Percentiles rank a stretch among this genome's conserved stretches.
phyloP scores from a whole-genome alignment of 2,113 vertebrate species.

The Danionella cerebrum region DNA sequence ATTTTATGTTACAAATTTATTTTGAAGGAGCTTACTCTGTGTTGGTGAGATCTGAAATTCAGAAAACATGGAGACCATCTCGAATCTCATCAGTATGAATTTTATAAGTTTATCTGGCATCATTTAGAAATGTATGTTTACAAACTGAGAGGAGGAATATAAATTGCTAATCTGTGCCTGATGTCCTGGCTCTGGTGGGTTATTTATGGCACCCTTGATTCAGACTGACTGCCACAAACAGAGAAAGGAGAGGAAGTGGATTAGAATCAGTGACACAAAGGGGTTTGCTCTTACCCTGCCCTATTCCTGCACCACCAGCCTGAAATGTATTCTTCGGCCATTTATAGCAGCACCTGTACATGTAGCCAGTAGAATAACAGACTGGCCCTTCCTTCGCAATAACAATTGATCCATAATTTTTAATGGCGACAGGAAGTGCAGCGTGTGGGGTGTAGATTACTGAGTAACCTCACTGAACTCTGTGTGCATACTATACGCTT shows the following conservation, averaged over 20 bases:
- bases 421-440: neutral
- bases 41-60: too few species aligned
- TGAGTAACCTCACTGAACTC: too few species aligned
- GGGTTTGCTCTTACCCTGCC: too few species aligned
- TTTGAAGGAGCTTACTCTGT: too few species aligned
- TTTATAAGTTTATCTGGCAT: too few species aligned
- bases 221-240: neutral
- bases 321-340: neutral
- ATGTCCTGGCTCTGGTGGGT: neutral
- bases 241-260: slow-evolving; percentile 26
- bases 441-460: neutral
- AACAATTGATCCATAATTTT: neutral
- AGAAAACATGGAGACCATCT: too few species aligned
- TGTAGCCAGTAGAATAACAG: slow-evolving; percentile 1
- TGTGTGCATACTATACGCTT: neutral
- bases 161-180: neutral
- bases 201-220: neutral
- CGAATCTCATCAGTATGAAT: too few species aligned
- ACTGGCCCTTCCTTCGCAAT: neutral
- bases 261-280: neutral
- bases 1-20: too few species aligned
- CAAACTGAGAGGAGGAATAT: too few species aligned
- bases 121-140: too few species aligned
- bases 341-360: slow-evolving; percentile 10
- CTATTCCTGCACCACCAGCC: slow-evolving; percentile 14